Percentiles rank a stretch among this genome's conserved stretches.
phyloP scores from a whole-genome alignment of 2,113 vertebrate genomes.

The Heteronetta atricapilla region DNA sequence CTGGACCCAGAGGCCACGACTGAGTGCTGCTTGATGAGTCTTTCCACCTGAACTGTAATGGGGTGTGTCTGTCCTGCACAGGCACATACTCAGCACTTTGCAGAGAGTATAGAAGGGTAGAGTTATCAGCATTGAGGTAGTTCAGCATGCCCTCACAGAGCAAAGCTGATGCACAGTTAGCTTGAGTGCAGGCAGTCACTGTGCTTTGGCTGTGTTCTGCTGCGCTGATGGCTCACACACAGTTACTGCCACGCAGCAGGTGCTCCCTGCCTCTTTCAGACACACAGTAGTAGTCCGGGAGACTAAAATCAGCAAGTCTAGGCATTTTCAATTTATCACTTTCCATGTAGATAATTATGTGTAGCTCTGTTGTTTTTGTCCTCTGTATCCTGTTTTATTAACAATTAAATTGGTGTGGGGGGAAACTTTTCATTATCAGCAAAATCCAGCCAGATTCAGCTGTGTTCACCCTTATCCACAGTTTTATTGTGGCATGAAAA shows the following conservation, averaged over 20 bases:
- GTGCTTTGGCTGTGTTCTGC: background rate
- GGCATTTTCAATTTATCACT: background rate
- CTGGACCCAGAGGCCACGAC: fast-evolving
- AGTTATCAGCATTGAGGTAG: background rate
- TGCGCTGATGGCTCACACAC: background rate
- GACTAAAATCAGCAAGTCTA: background rate
- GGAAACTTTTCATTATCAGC: background rate
- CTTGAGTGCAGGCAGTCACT: background rate
- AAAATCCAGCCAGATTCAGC: background rate
- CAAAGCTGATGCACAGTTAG: background rate
- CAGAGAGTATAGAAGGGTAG: background rate
- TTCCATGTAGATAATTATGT: background rate
- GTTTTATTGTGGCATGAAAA: background rate
- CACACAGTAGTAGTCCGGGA: background rate
- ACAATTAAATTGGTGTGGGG: no score
- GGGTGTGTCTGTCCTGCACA: background rate
- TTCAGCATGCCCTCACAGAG: background rate
- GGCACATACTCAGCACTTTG: no score
- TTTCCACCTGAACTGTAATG: background rate
- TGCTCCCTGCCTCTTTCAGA: background rate
- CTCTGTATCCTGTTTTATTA: background rate
- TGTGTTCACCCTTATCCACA: background rate
- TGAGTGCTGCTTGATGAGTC: background rate
- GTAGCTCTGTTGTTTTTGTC: background rate
- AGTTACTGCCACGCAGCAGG: background rate